phyloP scores from a whole-genome alignment of 2,888 invertebrate species.

The Metellina segmentata region DNA sequence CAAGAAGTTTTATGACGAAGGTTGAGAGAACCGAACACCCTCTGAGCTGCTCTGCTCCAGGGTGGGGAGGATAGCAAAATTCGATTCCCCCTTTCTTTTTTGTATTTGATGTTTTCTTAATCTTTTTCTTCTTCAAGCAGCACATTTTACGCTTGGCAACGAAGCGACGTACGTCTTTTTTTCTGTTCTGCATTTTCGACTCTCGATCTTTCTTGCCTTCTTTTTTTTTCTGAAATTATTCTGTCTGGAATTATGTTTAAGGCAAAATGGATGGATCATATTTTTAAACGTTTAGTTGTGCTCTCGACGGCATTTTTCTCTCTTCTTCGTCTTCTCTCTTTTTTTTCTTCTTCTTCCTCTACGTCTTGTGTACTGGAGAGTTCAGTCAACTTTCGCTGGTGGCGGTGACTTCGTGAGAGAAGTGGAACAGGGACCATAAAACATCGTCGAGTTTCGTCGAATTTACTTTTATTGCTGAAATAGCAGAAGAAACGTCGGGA shows the following conservation, averaged over 20 bases:
- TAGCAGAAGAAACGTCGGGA: too few species aligned
- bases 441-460: background rate
- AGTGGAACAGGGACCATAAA: background rate
- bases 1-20: slow-evolving; percentile 66
- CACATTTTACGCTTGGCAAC: slow-evolving; percentile 73
- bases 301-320: background rate
- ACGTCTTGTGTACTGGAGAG: background rate
- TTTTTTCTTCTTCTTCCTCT: background rate
- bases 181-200: background rate
- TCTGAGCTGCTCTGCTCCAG: background rate
- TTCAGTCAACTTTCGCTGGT: slow-evolving; percentile 36
- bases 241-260: slow-evolving; percentile 75
- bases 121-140: slow-evolving; percentile 29
- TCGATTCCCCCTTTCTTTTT: background rate
- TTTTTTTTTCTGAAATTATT: slow-evolving; percentile 43
- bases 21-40: slow-evolving; percentile 52
- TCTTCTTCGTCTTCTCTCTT: slow-evolving; percentile 1
- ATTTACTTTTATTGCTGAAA: background rate
- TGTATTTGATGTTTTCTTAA: slow-evolving; percentile 31
- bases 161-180: slow-evolving; percentile 45
- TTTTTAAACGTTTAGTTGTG: slow-evolving; percentile 64
- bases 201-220: background rate
- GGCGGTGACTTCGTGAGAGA: background rate
- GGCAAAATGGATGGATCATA: slow-evolving; percentile 72
- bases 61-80: background rate